Conservation (phyloP, 30 jellyfish, hydroid and myxozoan genomes). For the Turritopsis dohrnii region DNA sequence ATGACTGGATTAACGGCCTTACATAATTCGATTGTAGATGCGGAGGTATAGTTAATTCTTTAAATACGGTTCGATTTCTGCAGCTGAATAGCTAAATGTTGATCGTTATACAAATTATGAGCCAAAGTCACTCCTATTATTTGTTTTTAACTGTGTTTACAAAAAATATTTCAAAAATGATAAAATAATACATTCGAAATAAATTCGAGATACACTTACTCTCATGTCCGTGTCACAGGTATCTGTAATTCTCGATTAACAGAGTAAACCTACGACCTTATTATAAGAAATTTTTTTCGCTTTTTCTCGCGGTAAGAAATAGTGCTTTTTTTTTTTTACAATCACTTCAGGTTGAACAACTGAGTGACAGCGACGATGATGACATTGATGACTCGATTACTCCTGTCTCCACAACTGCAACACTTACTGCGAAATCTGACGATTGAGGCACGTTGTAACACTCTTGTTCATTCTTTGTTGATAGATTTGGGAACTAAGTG, state of each 20-base stretch:
- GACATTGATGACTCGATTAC: not conserved
- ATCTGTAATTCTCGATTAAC: no score
- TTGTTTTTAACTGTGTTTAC: no score
- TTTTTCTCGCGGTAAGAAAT: not conserved
- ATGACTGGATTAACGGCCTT: conserved; percentile 76
- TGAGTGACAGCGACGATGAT: conserved; percentile 29
- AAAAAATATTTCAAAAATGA: no score
- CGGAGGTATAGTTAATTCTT: conserved; percentile 57
- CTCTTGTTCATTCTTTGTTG: conserved; percentile 6
- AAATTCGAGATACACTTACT: no score
- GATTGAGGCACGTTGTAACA: not conserved
- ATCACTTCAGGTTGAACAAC: conserved; percentile 20
- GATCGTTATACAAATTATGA: not conserved
- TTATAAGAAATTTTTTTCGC: no score
- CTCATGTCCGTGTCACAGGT: no score
- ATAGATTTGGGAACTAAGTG: conserved; percentile 18
- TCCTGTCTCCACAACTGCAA: not conserved
- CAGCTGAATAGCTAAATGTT: not conserved
- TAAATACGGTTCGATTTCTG: not conserved
- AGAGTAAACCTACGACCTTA: no score
- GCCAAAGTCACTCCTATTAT: no score
- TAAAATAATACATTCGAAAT: no score
- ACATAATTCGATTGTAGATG: conserved; percentile 59
- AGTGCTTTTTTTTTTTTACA: not conserved
- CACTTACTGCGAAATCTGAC: not conserved